Evolutionary conservation across 2,797 vertebrate genomes (phyloP).

Genomic region (Lindbergichthys nudifrons): DNA sequence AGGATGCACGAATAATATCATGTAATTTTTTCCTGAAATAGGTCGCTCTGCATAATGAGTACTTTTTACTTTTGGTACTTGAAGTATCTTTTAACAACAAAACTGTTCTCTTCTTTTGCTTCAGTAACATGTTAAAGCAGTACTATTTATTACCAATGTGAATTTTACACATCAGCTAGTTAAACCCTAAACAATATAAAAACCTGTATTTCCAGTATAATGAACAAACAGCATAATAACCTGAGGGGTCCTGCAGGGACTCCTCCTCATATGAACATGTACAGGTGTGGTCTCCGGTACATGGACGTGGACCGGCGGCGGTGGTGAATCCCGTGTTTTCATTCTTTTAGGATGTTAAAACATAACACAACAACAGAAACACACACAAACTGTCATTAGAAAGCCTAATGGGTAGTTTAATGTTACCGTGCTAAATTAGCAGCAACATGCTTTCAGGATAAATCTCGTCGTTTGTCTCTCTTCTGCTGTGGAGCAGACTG

Average conservation of each 20-base stretch:
- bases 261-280: conserved; percentile 94
- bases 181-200: neutral
- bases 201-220: too few species aligned
- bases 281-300: conserved; percentile 92
- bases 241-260: conserved; percentile 82
- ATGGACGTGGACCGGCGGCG: conserved; percentile 93
- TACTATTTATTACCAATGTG: neutral
- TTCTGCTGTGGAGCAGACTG: conserved; percentile 7
- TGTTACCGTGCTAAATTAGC: neutral
- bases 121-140: too few species aligned
- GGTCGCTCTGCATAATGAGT: too few species aligned
- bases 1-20: neutral
- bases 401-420: accelerated
- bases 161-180: neutral
- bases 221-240: conserved; percentile 62
- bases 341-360: conserved; percentile 73
- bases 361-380: neutral
- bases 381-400: accelerated
- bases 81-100: neutral
- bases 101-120: too few species aligned
- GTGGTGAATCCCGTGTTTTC: conserved; percentile 89
- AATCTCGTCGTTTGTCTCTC: conserved; percentile 47
- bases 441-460: neutral
- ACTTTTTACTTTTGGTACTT: neutral
- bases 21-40: neutral